Conservation (phyloP, 2,113 vertebrate species). For the Chionis minor region DNA sequence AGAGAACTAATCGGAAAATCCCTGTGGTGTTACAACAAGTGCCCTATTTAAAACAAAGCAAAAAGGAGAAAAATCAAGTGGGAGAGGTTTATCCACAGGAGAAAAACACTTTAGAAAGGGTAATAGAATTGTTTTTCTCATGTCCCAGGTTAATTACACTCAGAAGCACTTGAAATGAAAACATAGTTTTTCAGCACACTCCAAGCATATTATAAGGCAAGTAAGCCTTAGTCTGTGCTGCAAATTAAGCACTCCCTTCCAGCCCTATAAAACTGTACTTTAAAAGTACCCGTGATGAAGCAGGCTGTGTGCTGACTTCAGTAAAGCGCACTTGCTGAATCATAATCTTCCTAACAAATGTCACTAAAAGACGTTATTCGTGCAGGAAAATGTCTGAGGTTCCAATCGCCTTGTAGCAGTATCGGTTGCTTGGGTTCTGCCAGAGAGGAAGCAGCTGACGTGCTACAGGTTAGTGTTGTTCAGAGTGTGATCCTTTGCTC, state of each 20-base stretch:
- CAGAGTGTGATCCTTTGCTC: not conserved
- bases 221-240: slow-evolving; percentile 45
- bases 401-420: rapidly evolving
- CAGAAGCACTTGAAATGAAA: slow-evolving; percentile 71
- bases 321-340: not conserved
- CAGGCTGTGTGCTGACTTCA: not conserved
- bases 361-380: not conserved
- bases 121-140: slow-evolving; percentile 70
- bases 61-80: slow-evolving; percentile 46
- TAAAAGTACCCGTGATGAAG: not conserved
- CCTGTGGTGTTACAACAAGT: slow-evolving; percentile 22
- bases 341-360: not conserved
- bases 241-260: slow-evolving; percentile 26
- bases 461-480: not conserved
- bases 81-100: slow-evolving; percentile 68
- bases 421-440: not conserved
- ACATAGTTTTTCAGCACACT: slow-evolving; percentile 65
- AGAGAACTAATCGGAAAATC: slow-evolving; percentile 15
- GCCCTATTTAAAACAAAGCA: slow-evolving; percentile 56
- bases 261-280: slow-evolving; percentile 30
- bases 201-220: slow-evolving; percentile 44
- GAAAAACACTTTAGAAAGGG: slow-evolving; percentile 62
- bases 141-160: slow-evolving; percentile 74
- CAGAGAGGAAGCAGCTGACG: not conserved
- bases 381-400: not conserved